A percentile compares a stretch with the other conserved stretches of the same genome.
These are phyloP conservation scores for Himalopsyche tibetana DNA, from an alignment of 2,888 invertebrate genomes.

Conservation along the genomic window DNA sequence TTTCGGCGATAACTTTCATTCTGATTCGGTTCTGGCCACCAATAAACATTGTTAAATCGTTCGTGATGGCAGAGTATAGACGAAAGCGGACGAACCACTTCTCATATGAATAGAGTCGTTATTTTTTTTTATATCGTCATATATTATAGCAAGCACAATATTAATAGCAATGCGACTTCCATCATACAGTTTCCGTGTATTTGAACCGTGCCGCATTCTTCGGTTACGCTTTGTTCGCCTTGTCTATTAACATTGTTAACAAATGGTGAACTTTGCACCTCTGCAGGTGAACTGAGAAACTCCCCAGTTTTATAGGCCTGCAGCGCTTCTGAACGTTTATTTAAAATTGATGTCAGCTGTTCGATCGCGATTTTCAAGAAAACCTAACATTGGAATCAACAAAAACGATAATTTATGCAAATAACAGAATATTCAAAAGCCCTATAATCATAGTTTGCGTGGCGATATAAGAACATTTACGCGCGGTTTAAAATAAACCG, in stretches of 20 bases:
- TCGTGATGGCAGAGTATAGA: not conserved
- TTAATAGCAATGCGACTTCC: not conserved
- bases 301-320: not conserved
- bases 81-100: constrained; percentile 22
- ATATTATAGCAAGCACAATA: not conserved
- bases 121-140: constrained; percentile 21
- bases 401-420: too few relatives aligned
- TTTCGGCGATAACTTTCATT: not conserved
- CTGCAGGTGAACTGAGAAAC: not conserved
- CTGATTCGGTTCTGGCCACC: not conserved
- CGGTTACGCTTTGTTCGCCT: constrained; percentile 9
- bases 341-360: too few relatives aligned
- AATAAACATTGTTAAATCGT: constrained; percentile 13
- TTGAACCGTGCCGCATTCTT: constrained; percentile 20
- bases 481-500: too few relatives aligned
- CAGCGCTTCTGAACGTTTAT: too few relatives aligned
- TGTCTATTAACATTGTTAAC: constrained; percentile 5
- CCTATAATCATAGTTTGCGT: too few relatives aligned
- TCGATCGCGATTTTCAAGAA: too few relatives aligned
- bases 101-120: constrained; percentile 26
- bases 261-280: constrained; percentile 23
- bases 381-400: too few relatives aligned
- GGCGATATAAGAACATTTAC: too few relatives aligned
- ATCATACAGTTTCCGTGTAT: not conserved
- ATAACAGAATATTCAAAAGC: too few relatives aligned